Evolutionary conservation across 2,888 invertebrate genomes (phyloP).

Genomic region (Tridacna gigas): DNA sequence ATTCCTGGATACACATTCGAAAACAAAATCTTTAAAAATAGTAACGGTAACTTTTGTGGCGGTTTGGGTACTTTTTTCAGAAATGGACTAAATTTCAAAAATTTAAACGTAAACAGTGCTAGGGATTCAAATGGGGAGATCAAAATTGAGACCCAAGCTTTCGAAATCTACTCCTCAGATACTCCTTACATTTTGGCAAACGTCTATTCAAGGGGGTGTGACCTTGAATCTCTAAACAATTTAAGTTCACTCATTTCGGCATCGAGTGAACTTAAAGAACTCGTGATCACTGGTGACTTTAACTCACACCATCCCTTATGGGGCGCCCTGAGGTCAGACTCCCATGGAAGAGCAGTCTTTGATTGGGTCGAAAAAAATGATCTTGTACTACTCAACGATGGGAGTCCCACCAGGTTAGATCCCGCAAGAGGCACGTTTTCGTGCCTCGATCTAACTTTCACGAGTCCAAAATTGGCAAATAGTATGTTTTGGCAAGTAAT

Average conservation of each 20-base stretch:
- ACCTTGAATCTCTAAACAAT: slow-evolving; percentile 5
- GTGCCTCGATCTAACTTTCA: not conserved
- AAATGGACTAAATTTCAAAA: slow-evolving; percentile 1
- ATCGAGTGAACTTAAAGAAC: not conserved
- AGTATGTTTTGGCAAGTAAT: slow-evolving; percentile 1
- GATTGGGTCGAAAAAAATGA: slow-evolving; percentile 15
- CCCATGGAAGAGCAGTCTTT: slow-evolving; percentile 6
- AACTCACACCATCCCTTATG: slow-evolving; percentile 22
- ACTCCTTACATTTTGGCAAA: slow-evolving; percentile 4
- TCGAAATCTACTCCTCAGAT: not conserved
- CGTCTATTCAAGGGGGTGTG: slow-evolving; percentile 15
- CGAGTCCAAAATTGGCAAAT: not conserved
- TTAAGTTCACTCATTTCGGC: not conserved
- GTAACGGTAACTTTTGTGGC: not conserved
- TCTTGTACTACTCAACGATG: slow-evolving; percentile 30
- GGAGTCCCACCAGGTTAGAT: slow-evolving; percentile 12
- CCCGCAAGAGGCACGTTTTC: not conserved
- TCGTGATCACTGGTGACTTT: slow-evolving; percentile 27
- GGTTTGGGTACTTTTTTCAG: not conserved
- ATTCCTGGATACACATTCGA: slow-evolving; percentile 2
- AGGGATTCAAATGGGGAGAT: slow-evolving; percentile 4
- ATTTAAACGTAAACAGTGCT: not conserved
- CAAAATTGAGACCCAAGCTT: not conserved
- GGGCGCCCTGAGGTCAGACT: slow-evolving; percentile 5
- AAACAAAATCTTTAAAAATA: not conserved